These are phyloP conservation scores for Heloderma charlesbogerti DNA, from an alignment of 2,113 vertebrate species.

Conservation along the genomic window DNA sequence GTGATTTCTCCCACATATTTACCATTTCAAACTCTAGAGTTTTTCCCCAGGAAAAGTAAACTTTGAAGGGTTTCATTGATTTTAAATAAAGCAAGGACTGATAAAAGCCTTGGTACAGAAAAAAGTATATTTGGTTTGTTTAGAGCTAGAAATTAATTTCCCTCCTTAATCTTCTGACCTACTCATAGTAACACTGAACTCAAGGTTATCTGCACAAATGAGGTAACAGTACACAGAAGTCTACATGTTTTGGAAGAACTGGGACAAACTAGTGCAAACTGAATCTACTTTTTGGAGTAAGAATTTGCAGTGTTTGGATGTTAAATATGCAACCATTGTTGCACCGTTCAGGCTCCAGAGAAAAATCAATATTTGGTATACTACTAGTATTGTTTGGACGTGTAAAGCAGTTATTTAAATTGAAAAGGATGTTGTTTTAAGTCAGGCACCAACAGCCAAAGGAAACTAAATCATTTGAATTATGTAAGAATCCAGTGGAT, in stretches of 20 bases:
- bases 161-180: slow-evolving; percentile 69
- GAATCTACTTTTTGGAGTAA: slow-evolving; percentile 15
- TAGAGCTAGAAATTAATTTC: slow-evolving; percentile 65
- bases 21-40: slow-evolving; percentile 67
- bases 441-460: slow-evolving; percentile 26
- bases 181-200: slow-evolving; percentile 60
- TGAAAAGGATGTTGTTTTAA: slow-evolving; percentile 31
- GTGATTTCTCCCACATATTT: slow-evolving; percentile 63
- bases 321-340: slow-evolving; percentile 36
- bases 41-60: slow-evolving; percentile 66
- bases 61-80: slow-evolving; percentile 59
- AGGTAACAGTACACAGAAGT: slow-evolving; percentile 62
- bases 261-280: slow-evolving; percentile 49
- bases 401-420: not conserved
- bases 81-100: slow-evolving; percentile 65
- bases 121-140: slow-evolving; percentile 64
- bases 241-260: slow-evolving; percentile 45
- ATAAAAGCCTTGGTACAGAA: slow-evolving; percentile 64
- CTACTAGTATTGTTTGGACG: not conserved
- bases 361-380: slow-evolving; percentile 45
- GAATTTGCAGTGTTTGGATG: slow-evolving; percentile 58
- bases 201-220: slow-evolving; percentile 58
- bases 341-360: not conserved
- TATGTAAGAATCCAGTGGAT: slow-evolving; percentile 45
- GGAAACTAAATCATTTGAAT: not conserved